Base-by-base conservation (phyloP, 2,888 invertebrate genomes). In the Auanema sp. region DNA sequence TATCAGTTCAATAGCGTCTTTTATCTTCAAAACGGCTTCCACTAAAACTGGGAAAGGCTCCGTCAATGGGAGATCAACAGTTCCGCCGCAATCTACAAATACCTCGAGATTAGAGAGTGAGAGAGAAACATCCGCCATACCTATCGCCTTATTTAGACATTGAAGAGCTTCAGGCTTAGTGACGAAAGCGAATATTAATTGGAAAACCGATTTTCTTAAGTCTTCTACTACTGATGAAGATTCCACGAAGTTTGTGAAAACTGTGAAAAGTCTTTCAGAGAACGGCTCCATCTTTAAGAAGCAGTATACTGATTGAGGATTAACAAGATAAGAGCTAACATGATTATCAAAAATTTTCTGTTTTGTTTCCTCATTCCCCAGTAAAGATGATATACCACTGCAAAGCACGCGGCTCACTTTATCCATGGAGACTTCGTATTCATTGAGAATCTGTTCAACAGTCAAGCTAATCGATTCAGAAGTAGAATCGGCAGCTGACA, bases 31-130 rank as follows among this genome's bases (percentile, higher is more conserved):
- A 14, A 76, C 64, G 3, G 68, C 65, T 57, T 76, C 76, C 0
- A 72, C 65, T 10, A 78, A 58, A 8, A 66, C 47, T n/a, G 64
- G 52, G 55, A 77, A 77, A 11, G 75, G 64, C 50, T 77, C 77
- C 21, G 71, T 71, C 23, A 76, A 60, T 12, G 78, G 76, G 53
- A 78, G 56, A 10, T 68, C 69, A 23, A 77, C 72, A 14, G 64
- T 60, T 12, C 66, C 66, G 12, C 75, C 75, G 58, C 58, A 25
- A 66, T 41, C 18, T 33, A 14, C 11, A 53, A 25, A 50, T 16
- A 33, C 33, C 33, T 33, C 33, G 33, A 33, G 33, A 33, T 33
- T 33, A 33, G 33, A 33, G 3, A 3, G 33, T 33, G 4, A 33
- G 33, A 33, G 33, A 33, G 33, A 33, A 33, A 33, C 33, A 33